phyloP scores from a whole-genome alignment of 1,140 invertebrate genomes.

The Ceratoteleas bidentatus region DNA sequence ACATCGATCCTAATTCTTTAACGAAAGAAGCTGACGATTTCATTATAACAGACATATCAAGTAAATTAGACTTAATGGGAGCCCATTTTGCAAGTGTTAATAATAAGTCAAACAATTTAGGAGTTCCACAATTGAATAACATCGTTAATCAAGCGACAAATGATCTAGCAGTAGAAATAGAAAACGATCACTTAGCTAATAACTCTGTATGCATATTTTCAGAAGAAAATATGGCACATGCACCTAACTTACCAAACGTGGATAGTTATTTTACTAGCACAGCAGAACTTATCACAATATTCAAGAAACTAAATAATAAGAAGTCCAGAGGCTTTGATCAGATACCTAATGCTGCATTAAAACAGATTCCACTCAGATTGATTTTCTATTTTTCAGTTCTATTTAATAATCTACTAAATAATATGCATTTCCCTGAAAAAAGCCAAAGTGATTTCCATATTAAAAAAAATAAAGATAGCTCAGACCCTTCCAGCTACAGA shows the following conservation, averaged over 20 bases:
- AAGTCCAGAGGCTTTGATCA: slow-evolving; percentile 42
- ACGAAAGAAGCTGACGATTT: too few relatives aligned
- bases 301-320: slow-evolving; percentile 51
- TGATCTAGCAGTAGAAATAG: too few relatives aligned
- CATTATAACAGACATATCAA: too few relatives aligned
- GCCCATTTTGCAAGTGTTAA: too few relatives aligned
- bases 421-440: slow-evolving; percentile 34
- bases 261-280: background rate
- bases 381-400: slow-evolving; percentile 14
- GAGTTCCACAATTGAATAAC: too few relatives aligned
- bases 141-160: too few relatives aligned
- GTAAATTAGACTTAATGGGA: too few relatives aligned
- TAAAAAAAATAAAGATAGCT: slow-evolving; percentile 38
- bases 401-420: slow-evolving; percentile 53
- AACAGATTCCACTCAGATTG: slow-evolving; percentile 24
- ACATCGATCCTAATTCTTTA: background rate
- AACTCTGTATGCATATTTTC: background rate
- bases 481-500: slow-evolving; percentile 25
- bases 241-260: background rate
- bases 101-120: too few relatives aligned
- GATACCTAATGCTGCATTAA: slow-evolving; percentile 50
- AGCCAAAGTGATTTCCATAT: slow-evolving; percentile 48
- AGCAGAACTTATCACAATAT: background rate
- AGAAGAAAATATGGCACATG: background rate
- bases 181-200: too few relatives aligned